phyloP scores from a whole-genome alignment of 2,797 vertebrate species.

The Poecilia wingei region DNA sequence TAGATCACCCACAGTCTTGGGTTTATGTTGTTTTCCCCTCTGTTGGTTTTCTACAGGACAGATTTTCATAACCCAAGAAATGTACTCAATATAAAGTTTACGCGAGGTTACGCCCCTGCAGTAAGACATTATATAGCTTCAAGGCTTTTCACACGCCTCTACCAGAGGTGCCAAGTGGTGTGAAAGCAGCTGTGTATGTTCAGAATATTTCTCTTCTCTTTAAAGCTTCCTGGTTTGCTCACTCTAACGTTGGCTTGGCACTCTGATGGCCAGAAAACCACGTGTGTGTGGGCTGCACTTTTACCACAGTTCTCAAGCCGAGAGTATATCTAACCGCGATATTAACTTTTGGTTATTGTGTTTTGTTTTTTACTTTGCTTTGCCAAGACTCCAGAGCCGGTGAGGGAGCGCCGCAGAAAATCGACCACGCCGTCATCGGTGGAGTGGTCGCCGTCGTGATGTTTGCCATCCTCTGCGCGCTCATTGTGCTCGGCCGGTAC shows the following conservation, averaged over 20 bases:
- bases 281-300: constrained; percentile 12
- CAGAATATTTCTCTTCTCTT: neutral
- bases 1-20: neutral
- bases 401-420: constrained; percentile 89
- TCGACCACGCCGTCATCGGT: constrained; percentile 98
- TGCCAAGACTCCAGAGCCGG: constrained; percentile 92
- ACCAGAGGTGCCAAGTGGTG: neutral
- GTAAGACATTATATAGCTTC: neutral
- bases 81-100: neutral
- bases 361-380: constrained; percentile 27
- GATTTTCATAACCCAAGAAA: neutral
- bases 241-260: constrained; percentile 27
- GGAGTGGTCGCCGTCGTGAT: constrained; percentile 98
- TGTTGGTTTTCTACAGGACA: neutral
- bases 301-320: constrained; percentile 26
- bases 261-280: constrained; percentile 25
- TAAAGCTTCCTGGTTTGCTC: constrained; percentile 23
- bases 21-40: neutral
- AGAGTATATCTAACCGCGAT: constrained; percentile 45
- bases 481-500: constrained; percentile 97
- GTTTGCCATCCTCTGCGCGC: constrained; percentile 97
- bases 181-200: neutral
- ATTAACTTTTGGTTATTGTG: constrained; percentile 62
- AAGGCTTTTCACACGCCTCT: neutral
- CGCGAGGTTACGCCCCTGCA: neutral